Evolutionary conservation across 2,888 invertebrate genomes (phyloP), one percentile per base, ranked within the genome.

Genomic region (Coremacera marginata): DNA sequence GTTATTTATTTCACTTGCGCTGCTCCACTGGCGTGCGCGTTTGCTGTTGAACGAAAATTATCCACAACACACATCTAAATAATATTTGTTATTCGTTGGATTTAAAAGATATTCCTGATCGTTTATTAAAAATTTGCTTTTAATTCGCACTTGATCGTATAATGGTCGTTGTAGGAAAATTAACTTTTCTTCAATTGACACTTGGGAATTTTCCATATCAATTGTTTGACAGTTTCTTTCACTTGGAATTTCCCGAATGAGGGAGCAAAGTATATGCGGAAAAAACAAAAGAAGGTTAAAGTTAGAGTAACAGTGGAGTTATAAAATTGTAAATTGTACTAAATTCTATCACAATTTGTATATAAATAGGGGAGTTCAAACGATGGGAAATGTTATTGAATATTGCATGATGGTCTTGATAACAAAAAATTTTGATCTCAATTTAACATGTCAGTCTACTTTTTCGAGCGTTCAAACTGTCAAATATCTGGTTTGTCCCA

Each of bases 1-100:
- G n/a, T 9, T 52, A 19, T 73, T 73, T 77, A 77, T 78, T 75
- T 77, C 65, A 70, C 74, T 74, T 71, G 78, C 75, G 55, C 67
- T 72, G 70, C 51, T 68, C 67, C 75, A 62, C 67, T 60, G 14
- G 72, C 68, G 22, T 63, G 65, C 77, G 77, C 80, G 52, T 31
- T 63, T 80, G 75, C 37, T 55, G 49, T 71, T 65, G 55, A 75
- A 65, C 65, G 75, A 80, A 81, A 83, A 83, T 83, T 83, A 77
- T 67, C 82, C 75, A 78, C 83, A 79, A 83, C 83, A 80, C 81
- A 83, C 83, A 83, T 83, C 80, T 82, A 83, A 79, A 77, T 49
- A 31, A 44, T 22, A 19, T 51, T 68, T 73, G 25, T 51, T 27
- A 25, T 31, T 31, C 51, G 63, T 52, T 51, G 49, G 44, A 31